Evolutionary conservation across 2,888 invertebrate genomes (phyloP), one percentile per base, ranked within the genome.

Genomic region (Desoria tigrina): DNA sequence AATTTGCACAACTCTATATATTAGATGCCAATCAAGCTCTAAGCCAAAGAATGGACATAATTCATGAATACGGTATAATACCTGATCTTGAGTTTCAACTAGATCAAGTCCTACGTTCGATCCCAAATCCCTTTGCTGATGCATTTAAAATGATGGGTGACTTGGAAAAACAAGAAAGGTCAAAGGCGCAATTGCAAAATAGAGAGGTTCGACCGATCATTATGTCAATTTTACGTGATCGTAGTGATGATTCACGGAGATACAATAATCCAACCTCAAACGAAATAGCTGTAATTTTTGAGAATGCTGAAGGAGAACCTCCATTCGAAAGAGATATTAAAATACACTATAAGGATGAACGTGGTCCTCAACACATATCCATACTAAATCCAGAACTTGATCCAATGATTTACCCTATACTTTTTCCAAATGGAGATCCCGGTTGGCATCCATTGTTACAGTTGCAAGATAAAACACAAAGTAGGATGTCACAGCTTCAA

Each of bases 391-490:
- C 68, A 24, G 67, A 70, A 53, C 63, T 49, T 24, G 76, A 77
- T 60, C 69, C 76, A 16, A 74, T 76, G 72, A 58, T 61, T 1
- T 77, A 77, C 50, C 71, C 73, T 9, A 9, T 77, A 16, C 56
- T 77, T 1, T 76, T 75, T 45, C 74, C 75, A 9, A 27, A 27
- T n/a, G 76, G 76, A 18, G 73, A 76, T 2, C 11, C n/a, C 3
- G 71, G 74, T 9, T 76, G 74, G 70, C n/a, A 9, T 74, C 69
- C 63, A 21, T 11, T n/a, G 23, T 23, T 9, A 61, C 50, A 51
- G 6, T 45, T 32, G 11, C 6, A 9, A 9, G 21, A 18, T 21
- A 57, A 37, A n/a, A 21, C 11, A 23, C 9, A 49, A 9, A 18
- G 16, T 24, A 23, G 42, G 11, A 18, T 70, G 2, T 55, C 60